Conservation (phyloP, 2,113 vertebrate species). For the Antechinus stuartii region DNA sequence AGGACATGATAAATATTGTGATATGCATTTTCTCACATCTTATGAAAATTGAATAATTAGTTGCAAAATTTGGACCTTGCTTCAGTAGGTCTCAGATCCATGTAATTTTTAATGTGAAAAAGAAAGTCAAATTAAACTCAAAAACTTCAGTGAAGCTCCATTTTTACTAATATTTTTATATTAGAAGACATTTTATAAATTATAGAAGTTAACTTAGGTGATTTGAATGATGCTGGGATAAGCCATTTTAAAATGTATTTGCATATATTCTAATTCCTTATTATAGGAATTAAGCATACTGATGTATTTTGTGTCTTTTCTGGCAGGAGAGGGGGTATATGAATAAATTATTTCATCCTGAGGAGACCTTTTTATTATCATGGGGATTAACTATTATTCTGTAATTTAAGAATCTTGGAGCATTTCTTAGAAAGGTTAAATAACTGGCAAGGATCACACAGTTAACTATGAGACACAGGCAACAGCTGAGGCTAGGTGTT, state of each 20-base stretch:
- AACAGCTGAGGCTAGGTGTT: not conserved
- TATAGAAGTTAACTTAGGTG: slow-evolving; percentile 28
- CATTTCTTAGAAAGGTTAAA: not conserved
- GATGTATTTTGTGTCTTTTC: not conserved
- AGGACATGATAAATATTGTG: slow-evolving; percentile 57
- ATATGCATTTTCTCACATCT: slow-evolving; percentile 62
- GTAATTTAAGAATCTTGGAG: not conserved
- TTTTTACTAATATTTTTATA: slow-evolving; percentile 33
- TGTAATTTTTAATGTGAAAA: slow-evolving; percentile 63
- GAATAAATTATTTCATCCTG: not conserved
- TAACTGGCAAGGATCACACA: not conserved
- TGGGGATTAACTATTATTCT: not conserved
- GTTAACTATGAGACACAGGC: not conserved
- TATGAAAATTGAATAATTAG: slow-evolving; percentile 69
- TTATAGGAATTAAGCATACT: not conserved
- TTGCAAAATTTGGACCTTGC: slow-evolving; percentile 61
- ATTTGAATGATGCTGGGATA: not conserved
- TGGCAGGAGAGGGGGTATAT: not conserved
- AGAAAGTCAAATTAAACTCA: slow-evolving; percentile 51
- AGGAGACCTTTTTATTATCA: not conserved
- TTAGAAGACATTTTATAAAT: slow-evolving; percentile 49
- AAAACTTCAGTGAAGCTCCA: slow-evolving; percentile 17
- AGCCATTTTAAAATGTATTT: slow-evolving; percentile 31
- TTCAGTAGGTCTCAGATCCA: slow-evolving; percentile 45
- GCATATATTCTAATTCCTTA: not conserved